Conservation (phyloP, 2,113 vertebrate genomes). For the Notothenia rossii region DNA sequence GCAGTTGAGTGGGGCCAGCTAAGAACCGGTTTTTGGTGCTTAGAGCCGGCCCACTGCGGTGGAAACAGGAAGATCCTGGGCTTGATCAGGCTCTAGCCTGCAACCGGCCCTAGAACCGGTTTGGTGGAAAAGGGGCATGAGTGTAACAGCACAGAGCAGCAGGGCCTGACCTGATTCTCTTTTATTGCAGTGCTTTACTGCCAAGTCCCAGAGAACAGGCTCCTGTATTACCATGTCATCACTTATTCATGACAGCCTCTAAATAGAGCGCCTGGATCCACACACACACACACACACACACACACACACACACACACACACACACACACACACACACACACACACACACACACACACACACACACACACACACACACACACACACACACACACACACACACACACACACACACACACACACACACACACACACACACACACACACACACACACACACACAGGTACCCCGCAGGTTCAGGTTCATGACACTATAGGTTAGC, state of each 20-base stretch:
- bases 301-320: slow-evolving; percentile 23
- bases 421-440: background rate
- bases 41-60: too few species aligned
- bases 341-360: background rate
- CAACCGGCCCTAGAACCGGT: too few species aligned
- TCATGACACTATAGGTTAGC: slow-evolving; percentile 14
- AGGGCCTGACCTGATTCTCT: slow-evolving; percentile 78
- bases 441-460: too few species aligned
- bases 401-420: too few species aligned
- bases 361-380: background rate
- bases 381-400: too few species aligned
- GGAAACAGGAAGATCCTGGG: too few species aligned
- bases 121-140: background rate
- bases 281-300: background rate
- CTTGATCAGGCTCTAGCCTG: too few species aligned
- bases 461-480: background rate
- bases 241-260: slow-evolving; percentile 78
- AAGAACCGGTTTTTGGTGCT: too few species aligned
- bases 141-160: slow-evolving; percentile 47
- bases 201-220: slow-evolving; percentile 65
- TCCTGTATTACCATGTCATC: slow-evolving; percentile 75
- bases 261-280: slow-evolving; percentile 50
- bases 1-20: too few species aligned
- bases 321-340: background rate
- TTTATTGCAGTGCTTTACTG: slow-evolving; percentile 77